Evolutionary conservation across 1,140 invertebrate species (phyloP).

Genomic region (Bombus confusus): DNA sequence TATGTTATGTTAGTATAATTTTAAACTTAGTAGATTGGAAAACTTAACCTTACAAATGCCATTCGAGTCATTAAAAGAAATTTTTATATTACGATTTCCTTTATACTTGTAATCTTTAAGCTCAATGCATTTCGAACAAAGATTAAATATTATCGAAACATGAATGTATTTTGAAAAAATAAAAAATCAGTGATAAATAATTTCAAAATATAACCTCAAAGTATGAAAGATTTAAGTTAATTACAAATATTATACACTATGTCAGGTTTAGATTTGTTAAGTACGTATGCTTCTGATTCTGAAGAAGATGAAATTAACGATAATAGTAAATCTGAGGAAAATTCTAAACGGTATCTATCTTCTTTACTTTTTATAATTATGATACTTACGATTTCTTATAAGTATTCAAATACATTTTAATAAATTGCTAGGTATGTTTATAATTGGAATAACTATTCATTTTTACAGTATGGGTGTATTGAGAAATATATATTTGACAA

Average conservation of each 20-base stretch:
- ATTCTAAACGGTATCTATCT: constrained; percentile 26
- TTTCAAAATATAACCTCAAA: constrained; percentile 18
- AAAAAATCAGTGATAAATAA: background rate
- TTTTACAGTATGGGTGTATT: background rate
- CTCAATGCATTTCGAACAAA: background rate
- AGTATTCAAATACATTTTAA: background rate
- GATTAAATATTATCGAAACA: background rate
- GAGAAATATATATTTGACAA: background rate
- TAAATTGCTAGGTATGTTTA: background rate
- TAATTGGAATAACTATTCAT: background rate
- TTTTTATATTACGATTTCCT: background rate
- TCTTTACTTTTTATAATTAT: background rate
- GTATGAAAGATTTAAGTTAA: background rate
- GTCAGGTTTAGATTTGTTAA: constrained; percentile 73
- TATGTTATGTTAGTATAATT: no score
- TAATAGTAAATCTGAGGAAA: constrained; percentile 30
- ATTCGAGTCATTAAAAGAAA: background rate
- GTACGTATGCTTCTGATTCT: constrained; percentile 69
- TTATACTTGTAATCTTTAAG: background rate
- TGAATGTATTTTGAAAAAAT: no score
- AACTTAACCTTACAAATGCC: background rate
- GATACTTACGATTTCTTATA: background rate
- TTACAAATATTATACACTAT: constrained; percentile 52
- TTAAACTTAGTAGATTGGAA: background rate
- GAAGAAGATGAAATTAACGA: constrained; percentile 67